A percentile compares a stretch with the other conserved stretches of the same genome.
Evolutionary conservation across 2,113 vertebrate species (phyloP).

Genomic region (Actenoides hombroni): DNA sequence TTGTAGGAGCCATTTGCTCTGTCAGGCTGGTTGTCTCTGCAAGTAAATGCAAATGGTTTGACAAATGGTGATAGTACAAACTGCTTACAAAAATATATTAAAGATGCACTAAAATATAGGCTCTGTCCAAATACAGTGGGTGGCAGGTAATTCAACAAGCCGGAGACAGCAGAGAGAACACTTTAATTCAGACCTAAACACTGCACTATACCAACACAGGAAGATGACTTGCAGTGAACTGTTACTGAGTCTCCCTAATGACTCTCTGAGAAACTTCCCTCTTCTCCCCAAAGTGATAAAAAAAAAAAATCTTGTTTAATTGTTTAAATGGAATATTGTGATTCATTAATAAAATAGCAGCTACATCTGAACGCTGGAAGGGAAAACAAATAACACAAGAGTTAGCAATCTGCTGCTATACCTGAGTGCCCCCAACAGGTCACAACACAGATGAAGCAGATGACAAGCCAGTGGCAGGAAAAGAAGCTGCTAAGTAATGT

Average conservation of each 20-base stretch:
- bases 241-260: slow-evolving; percentile 1
- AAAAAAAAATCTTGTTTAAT: neutral
- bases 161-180: neutral
- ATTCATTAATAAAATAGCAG: slow-evolving; percentile 12
- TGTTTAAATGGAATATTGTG: slow-evolving; percentile 12
- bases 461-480: neutral
- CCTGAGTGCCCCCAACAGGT: slow-evolving; percentile 73
- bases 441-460: neutral
- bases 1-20: neutral
- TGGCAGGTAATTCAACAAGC: neutral
- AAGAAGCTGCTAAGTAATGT: slow-evolving; percentile 10
- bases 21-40: neutral
- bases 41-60: neutral
- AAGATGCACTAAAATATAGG: neutral
- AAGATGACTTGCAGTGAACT: neutral
- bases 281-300: slow-evolving; percentile 4
- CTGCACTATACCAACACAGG: neutral
- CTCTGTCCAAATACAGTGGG: neutral
- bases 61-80: neutral
- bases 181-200: neutral
- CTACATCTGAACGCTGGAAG: neutral
- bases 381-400: neutral
- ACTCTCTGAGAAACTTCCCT: slow-evolving; percentile 30
- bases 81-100: neutral
- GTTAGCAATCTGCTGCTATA: slow-evolving; percentile 29